Conservation (phyloP, 1,140 invertebrate species). For the Pomacea maculata region DNA sequence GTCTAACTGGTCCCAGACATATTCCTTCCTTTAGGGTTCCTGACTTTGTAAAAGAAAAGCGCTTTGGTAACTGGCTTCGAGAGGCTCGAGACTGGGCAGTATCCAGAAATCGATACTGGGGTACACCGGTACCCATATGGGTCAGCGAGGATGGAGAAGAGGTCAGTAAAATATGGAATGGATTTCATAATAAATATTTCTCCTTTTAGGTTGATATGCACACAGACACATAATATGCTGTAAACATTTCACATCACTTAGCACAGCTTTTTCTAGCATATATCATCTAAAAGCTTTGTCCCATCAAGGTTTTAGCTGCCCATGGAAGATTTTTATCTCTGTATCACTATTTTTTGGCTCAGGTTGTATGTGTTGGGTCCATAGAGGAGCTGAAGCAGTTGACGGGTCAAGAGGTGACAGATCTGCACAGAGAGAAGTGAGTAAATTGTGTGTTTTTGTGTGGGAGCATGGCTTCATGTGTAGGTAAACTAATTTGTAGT, state of each 20-base stretch:
- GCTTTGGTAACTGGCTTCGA: slow-evolving; percentile 98
- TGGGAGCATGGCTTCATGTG: background rate
- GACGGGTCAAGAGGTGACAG: slow-evolving; percentile 80
- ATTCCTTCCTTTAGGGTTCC: slow-evolving; percentile 76
- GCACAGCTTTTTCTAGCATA: too few relatives aligned
- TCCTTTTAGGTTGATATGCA: too few relatives aligned
- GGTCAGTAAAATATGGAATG: slow-evolving; percentile 40
- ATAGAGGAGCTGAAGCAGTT: slow-evolving; percentile 89
- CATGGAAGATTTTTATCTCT: background rate
- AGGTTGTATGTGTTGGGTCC: slow-evolving; percentile 90
- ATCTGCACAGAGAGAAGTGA: slow-evolving; percentile 92
- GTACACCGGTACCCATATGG: slow-evolving; percentile 99
- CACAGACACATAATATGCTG: too few relatives aligned
- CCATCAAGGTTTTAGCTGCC: too few relatives aligned
- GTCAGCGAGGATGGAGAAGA: slow-evolving; percentile 93
- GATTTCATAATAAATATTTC: too few relatives aligned
- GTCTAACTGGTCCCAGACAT: background rate
- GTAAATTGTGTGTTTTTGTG: slow-evolving; percentile 13
- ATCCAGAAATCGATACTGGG: slow-evolving; percentile 98
- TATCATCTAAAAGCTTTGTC: too few relatives aligned
- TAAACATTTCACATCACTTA: too few relatives aligned
- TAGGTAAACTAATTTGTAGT: too few relatives aligned
- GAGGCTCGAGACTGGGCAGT: slow-evolving; percentile 99
- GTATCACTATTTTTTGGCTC: slow-evolving; percentile 6
- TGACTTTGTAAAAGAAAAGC: slow-evolving; percentile 97